Evolutionary conservation across 2,888 invertebrate species (phyloP), one percentile per base, ranked within the genome.

Genomic region (Nemapogon koenigi): DNA sequence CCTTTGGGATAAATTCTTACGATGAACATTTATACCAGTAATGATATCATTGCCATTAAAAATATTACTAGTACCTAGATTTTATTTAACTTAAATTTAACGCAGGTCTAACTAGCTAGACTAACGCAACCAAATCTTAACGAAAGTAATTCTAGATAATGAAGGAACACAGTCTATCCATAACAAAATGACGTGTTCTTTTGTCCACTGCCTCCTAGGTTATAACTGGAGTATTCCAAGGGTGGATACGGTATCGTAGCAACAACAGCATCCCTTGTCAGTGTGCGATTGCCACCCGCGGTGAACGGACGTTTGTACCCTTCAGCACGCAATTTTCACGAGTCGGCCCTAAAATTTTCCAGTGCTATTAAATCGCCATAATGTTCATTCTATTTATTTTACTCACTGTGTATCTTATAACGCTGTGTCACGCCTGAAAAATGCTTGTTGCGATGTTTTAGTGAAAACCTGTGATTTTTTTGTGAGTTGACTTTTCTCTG

Each of bases 181-280:
- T n/a, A n/a, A n/a, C n/a, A n/a, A n/a, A n/a, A n/a, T n/a, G n/a
- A n/a, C n/a, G n/a, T n/a, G n/a, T n/a, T n/a, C n/a, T n/a, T n/a
- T n/a, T n/a, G n/a, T n/a, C n/a, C n/a, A n/a, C n/a, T n/a, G n/a
- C n/a, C n/a, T n/a, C n/a, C n/a, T n/a, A n/a, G n/a, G n/a, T n/a
- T n/a, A n/a, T n/a, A n/a, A n/a, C n/a, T n/a, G n/a, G n/a, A n/a
- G n/a, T n/a, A n/a, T n/a, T n/a, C n/a, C n/a, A n/a, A n/a, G 27
- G 37, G 28, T 52, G 64, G 65, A 63, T 53, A 61, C 52, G 50
- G 75, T 78, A 73, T 65, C 76, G 56, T 73, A 73, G 76, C 76
- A 78, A 78, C 76, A 45, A 45, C 75, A 75, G 76, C 75, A 73
- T 78, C 76, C 76, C 70, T 69, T 8, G 59, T 48, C 75, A 76